Percentiles rank a stretch among this genome's conserved stretches.
Evolutionary conservation across 2,113 vertebrate species (phyloP).

Genomic region (Callaeas wilsoni): DNA sequence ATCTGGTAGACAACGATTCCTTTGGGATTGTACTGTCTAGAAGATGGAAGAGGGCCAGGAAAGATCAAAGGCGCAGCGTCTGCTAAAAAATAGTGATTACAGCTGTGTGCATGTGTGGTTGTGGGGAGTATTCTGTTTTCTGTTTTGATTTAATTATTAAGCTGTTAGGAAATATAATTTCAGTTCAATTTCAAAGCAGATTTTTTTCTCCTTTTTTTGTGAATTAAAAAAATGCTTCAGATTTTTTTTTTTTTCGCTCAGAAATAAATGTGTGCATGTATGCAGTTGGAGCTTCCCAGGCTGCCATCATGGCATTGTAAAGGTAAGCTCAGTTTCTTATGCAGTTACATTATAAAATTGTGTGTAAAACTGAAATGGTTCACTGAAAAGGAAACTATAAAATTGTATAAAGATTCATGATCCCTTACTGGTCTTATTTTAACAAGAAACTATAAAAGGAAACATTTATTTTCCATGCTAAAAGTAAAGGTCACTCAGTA

Average conservation of each 20-base stretch:
- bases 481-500: slow-evolving; percentile 62
- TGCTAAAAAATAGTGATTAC: not conserved
- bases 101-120: not conserved
- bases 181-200: not conserved
- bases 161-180: not conserved
- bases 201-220: not conserved
- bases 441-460: slow-evolving; percentile 62
- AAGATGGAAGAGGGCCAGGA: slow-evolving; percentile 29
- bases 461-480: slow-evolving; percentile 45
- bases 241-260: not conserved
- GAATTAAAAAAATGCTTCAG: not conserved
- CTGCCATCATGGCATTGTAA: not conserved
- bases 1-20: not conserved
- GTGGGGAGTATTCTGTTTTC: not conserved
- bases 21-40: not conserved
- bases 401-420: slow-evolving; percentile 20
- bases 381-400: slow-evolving; percentile 20
- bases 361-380: slow-evolving; percentile 19
- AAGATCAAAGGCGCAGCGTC: not conserved
- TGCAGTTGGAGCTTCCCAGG: not conserved
- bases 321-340: not conserved
- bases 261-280: not conserved
- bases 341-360: slow-evolving; percentile 25
- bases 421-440: slow-evolving; percentile 30
- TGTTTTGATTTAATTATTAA: not conserved